Percentiles rank a stretch among this genome's conserved stretches.
Conservation (phyloP, 2,113 vertebrate species). For the Gracilinanus agilis region DNA sequence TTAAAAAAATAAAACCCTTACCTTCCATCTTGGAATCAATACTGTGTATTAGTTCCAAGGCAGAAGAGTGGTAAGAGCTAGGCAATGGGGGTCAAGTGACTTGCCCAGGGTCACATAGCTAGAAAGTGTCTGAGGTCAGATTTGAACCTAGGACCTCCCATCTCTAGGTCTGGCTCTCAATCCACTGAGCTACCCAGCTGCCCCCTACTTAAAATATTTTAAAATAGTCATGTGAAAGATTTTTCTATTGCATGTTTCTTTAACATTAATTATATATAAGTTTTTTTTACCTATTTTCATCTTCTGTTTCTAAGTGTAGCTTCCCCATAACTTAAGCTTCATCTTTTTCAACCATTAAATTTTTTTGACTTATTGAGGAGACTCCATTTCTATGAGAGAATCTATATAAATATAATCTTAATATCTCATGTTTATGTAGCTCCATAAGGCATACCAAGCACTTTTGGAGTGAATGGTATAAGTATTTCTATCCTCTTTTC, state of each 20-base stretch:
- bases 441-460: background rate
- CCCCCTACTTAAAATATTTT: no score
- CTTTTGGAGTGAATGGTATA: background rate
- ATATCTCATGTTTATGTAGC: background rate
- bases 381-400: background rate
- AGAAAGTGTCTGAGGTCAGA: no score
- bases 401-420: background rate
- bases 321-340: background rate
- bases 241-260: background rate
- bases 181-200: no score
- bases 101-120: no score
- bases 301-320: slow-evolving; percentile 6
- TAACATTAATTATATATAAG: background rate
- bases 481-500: background rate
- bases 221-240: background rate
- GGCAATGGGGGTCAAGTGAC: no score
- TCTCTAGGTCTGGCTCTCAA: no score
- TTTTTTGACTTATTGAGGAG: background rate
- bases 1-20: no score
- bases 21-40: no score
- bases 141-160: no score
- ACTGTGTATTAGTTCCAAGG: no score
- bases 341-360: background rate
- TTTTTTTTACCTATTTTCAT: background rate
- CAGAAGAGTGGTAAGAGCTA: no score